Conservation (phyloP, 1,140 invertebrate species). For the Rhysida immarginata region DNA sequence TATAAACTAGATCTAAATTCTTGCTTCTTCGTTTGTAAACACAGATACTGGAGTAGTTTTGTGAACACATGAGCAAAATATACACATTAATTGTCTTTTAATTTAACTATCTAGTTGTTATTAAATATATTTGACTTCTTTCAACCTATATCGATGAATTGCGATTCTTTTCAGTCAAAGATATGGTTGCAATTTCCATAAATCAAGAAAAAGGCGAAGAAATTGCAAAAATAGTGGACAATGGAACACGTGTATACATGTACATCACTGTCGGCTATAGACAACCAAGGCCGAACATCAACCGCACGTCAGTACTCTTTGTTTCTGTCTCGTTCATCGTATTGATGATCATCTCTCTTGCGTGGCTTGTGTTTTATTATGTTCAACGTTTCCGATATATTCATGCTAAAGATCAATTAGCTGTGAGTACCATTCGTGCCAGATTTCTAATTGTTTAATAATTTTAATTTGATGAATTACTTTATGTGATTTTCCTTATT, state of each 20-base stretch:
- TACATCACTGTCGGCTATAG: conserved; percentile 45
- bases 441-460: too few relatives aligned
- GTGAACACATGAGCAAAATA: too few relatives aligned
- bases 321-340: conserved; percentile 89
- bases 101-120: not conserved
- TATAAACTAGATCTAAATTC: too few relatives aligned
- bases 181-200: conserved; percentile 61
- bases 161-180: conserved; percentile 29
- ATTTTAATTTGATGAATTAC: too few relatives aligned
- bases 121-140: not conserved
- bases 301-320: conserved; percentile 73
- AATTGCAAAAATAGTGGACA: conserved; percentile 47
- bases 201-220: conserved; percentile 55
- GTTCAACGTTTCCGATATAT: conserved; percentile 82
- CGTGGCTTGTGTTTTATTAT: conserved; percentile 90
- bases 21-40: too few relatives aligned
- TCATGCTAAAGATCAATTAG: conserved; percentile 63
- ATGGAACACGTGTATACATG: conserved; percentile 45
- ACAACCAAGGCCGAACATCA: conserved; percentile 40
- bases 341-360: conserved; percentile 79
- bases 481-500: too few relatives aligned
- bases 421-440: conserved; percentile 48
- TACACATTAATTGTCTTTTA: too few relatives aligned
- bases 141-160: too few relatives aligned
- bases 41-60: too few relatives aligned